A percentile compares a stretch with the other conserved stretches of the same genome.
phyloP scores from a whole-genome alignment of 1,140 invertebrate species.

The Lepidurus arcticus region DNA sequence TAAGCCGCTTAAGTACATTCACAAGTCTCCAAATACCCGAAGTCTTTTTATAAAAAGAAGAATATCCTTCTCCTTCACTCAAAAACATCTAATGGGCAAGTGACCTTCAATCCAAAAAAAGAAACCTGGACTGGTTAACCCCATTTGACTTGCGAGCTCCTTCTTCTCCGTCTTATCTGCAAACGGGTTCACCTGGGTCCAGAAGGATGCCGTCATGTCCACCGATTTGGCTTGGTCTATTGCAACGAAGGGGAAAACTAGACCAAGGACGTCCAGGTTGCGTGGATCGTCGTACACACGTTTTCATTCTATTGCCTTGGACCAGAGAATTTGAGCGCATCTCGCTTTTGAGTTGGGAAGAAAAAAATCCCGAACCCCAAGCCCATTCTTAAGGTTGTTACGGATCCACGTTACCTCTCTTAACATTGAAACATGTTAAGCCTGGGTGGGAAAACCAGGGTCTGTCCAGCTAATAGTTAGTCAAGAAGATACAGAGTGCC shows the following conservation, averaged over 20 bases:
- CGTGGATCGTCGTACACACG: not conserved
- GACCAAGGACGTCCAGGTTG: conserved; percentile 28
- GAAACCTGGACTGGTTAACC: not conserved
- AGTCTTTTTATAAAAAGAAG: no score
- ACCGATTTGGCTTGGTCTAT: conserved; percentile 1
- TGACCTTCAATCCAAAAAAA: not conserved
- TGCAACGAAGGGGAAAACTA: conserved; percentile 28
- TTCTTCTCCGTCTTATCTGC: not conserved
- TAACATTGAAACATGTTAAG: not conserved
- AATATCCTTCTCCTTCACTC: no score
- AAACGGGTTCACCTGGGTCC: conserved; percentile 3
- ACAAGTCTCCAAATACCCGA: no score
- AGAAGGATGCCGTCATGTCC: conserved; percentile 22
- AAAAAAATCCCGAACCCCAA: not conserved
- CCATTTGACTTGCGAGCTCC: not conserved
- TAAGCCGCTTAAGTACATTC: no score
- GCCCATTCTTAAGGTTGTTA: not conserved
- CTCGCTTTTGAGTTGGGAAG: not conserved
- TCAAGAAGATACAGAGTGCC: no score
- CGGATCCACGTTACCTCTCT: not conserved
- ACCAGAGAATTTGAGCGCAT: not conserved
- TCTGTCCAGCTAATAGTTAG: not conserved
- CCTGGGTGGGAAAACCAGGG: not conserved
- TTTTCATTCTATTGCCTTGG: conserved; percentile 6
- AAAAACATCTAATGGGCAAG: not conserved